Conservation (phyloP, 1,140 invertebrate genomes). For the Brachionus rubens region DNA sequence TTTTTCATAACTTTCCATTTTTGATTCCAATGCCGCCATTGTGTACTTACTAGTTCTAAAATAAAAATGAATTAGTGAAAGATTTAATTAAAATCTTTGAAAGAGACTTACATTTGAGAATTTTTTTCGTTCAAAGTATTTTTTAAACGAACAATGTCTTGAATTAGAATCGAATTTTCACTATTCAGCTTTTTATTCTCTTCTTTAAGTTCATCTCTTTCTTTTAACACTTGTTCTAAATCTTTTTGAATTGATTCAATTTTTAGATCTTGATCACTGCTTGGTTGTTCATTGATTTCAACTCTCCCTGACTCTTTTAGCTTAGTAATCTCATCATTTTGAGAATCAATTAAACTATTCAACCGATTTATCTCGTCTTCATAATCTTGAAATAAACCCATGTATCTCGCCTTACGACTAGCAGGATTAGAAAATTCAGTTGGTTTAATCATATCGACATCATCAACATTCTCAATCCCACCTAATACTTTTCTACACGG, state of each 20-base stretch:
- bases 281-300: no score
- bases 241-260: no score
- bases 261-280: no score
- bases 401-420: conserved; percentile 14
- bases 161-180: conserved; percentile 9
- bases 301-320: no score
- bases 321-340: conserved; percentile 51
- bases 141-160: conserved; percentile 14
- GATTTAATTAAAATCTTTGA: conserved; percentile 45
- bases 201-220: no score
- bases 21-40: conserved; percentile 56
- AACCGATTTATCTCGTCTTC: conserved; percentile 35
- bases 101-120: conserved; percentile 34
- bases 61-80: neutral
- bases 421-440: neutral
- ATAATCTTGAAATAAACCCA: conserved; percentile 26
- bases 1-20: conserved; percentile 55
- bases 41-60: conserved; percentile 55
- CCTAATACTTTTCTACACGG: conserved; percentile 54
- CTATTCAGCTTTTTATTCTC: conserved; percentile 36
- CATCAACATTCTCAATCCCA: conserved; percentile 47
- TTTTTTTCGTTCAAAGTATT: neutral
- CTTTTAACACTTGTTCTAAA: no score
- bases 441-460: conserved; percentile 7
- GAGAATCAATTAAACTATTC: conserved; percentile 51